Percentiles rank a stretch among this genome's conserved stretches.
These are phyloP conservation scores for Metalampra italica DNA, from an alignment of 2,888 invertebrate genomes.

Conservation along the genomic window DNA sequence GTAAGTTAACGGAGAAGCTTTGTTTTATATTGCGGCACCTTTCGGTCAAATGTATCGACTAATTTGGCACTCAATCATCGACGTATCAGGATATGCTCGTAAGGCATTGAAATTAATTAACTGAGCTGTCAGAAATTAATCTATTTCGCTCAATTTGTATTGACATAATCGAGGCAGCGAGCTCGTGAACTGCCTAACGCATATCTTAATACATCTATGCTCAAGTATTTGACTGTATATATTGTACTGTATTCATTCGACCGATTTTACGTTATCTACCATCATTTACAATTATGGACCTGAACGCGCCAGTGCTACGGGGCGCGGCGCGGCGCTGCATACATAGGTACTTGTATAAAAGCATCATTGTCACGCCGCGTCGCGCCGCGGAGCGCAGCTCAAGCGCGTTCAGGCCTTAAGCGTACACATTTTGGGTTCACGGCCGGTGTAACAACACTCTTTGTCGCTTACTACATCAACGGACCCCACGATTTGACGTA, in stretches of 20 bases:
- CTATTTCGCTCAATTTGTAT: too few species aligned
- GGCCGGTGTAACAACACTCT: constrained; percentile 52
- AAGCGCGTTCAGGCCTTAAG: too few species aligned
- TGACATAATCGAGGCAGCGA: too few species aligned
- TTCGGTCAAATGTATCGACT: constrained; percentile 32
- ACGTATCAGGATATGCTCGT: constrained; percentile 3
- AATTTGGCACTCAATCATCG: constrained; percentile 1
- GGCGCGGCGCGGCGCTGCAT: too few species aligned
- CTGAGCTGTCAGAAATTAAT: too few species aligned
- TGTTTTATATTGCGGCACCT: constrained; percentile 45
- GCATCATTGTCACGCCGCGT: too few species aligned
- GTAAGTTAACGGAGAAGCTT: constrained; percentile 57
- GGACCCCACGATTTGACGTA: constrained; percentile 1
- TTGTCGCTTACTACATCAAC: constrained; percentile 11
- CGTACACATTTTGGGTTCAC: constrained; percentile 55
- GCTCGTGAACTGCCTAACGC: background rate
- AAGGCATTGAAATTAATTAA: too few species aligned
- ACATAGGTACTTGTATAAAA: too few species aligned
- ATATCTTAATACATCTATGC: too few species aligned
- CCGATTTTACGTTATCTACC: constrained; percentile 29
- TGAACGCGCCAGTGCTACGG: too few species aligned
- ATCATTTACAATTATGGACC: constrained; percentile 29
- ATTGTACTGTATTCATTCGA: constrained; percentile 26
- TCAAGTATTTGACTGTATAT: too few species aligned
- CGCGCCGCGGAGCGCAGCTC: too few species aligned